Percentiles rank a stretch among this genome's conserved stretches.
Evolutionary conservation across 2,888 invertebrate species (phyloP).

Genomic region (Chrysopilus asiliformis): DNA sequence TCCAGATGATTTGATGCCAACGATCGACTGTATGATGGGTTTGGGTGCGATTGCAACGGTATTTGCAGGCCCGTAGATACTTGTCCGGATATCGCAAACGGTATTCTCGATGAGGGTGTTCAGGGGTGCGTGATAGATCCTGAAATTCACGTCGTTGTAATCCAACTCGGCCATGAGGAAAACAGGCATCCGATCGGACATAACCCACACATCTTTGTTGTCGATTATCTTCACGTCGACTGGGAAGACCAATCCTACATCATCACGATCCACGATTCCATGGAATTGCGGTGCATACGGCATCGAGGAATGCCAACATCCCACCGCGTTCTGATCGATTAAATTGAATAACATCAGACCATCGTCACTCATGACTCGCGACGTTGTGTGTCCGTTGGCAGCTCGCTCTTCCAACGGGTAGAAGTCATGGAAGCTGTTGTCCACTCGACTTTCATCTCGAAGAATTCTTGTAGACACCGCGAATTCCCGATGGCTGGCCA

Average conservation of each 20-base stretch:
- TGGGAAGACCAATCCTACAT: slow-evolving; percentile 63
- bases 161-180: slow-evolving; percentile 56
- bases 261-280: slow-evolving; percentile 59
- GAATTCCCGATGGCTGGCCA: slow-evolving; percentile 66
- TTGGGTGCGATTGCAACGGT: slow-evolving; percentile 13
- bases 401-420: slow-evolving; percentile 47
- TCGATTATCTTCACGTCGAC: slow-evolving; percentile 65
- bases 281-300: slow-evolving; percentile 52
- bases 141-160: slow-evolving; percentile 64
- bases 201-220: slow-evolving; percentile 59
- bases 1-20: not conserved
- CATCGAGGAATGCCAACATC: slow-evolving; percentile 63
- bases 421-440: slow-evolving; percentile 59
- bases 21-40: not conserved
- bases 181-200: slow-evolving; percentile 71
- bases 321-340: slow-evolving; percentile 68
- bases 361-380: slow-evolving; percentile 59
- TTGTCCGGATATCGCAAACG: slow-evolving; percentile 46
- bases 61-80: slow-evolving; percentile 24
- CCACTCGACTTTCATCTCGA: slow-evolving; percentile 51
- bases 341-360: slow-evolving; percentile 66
- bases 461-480: slow-evolving; percentile 62
- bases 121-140: slow-evolving; percentile 58
- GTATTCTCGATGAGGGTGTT: slow-evolving; percentile 53
- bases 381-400: slow-evolving; percentile 52